Evolutionary conservation across 2,888 invertebrate genomes (phyloP), one percentile per base, ranked within the genome.

Genomic region (Trisateles emortualis): DNA sequence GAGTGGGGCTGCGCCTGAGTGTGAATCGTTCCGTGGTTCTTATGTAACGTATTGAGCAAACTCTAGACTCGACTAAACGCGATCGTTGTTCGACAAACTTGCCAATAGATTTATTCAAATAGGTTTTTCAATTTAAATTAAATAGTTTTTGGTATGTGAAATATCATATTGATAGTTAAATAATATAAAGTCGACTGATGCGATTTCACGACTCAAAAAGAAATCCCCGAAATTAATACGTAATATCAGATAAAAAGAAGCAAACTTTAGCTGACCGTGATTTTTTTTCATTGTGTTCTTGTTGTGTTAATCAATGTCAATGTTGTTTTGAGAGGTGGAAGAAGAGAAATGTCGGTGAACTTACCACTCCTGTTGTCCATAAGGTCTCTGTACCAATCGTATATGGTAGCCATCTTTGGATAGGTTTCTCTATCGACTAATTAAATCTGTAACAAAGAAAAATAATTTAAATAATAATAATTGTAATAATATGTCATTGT

Each of bases 281-380:
- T 26, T 1, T 8, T 22, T 8, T 26, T 8, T 8, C 3, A 8
- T 26, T 26, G 3, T 26, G 26, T 26, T 26, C 9, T 19, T 19
- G 5, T 19, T 22, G 22, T 22, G 5, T 22, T 22, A 22, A 9
- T n/a, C 22, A 11, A 19, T 39, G 38, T 22, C 22, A 39, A 39
- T 39, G 22, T 39, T 11, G 26, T 26, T 26, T 26, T 26, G 26
- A 26, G 9, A 5, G 5, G 5, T 5, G 5, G 5, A 3, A 6
- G 3, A 8, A 8, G 3, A 6, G 1, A 26, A 26, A 8, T 6
- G 9, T 1, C 26, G 1, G 8, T 19, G 26, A 26, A 93, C 95
- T 94, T 87, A 96, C 96, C 96, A 81, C 95, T 94, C 83, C 94
- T 94, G 81, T 95, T 95, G 87, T 96, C 95, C 94, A 96, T 94